Evolutionary conservation across 30 jellyfish, hydroid and myxozoan genomes (phyloP).

Genomic region (Aurelia sp.): DNA sequence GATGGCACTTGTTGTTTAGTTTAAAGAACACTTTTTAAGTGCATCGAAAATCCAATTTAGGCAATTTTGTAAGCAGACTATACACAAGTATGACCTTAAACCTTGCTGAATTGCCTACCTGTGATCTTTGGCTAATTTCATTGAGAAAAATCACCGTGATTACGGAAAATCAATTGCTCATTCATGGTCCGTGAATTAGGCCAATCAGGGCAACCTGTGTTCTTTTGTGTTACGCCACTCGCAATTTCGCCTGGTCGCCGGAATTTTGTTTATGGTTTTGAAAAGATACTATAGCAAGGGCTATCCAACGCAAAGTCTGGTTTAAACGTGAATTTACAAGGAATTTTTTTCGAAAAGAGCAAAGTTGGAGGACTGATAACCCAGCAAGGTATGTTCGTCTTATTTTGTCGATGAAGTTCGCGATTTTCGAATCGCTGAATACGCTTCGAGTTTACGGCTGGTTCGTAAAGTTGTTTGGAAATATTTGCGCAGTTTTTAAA

Average conservation of each 20-base stretch:
- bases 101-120: slow-evolving; percentile 44
- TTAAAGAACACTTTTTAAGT: background rate
- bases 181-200: slow-evolving; percentile 45
- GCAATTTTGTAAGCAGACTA: slow-evolving; percentile 22
- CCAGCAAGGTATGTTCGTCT: too few relatives aligned
- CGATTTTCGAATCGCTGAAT: too few relatives aligned
- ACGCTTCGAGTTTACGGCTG: too few relatives aligned
- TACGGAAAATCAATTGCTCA: slow-evolving; percentile 8
- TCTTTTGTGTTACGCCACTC: slow-evolving; percentile 54
- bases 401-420: too few relatives aligned
- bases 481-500: too few relatives aligned
- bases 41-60: slow-evolving; percentile 6
- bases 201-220: slow-evolving; percentile 38
- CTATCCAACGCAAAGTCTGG: background rate
- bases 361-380: too few relatives aligned
- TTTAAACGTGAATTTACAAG: background rate
- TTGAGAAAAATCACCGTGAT: slow-evolving; percentile 24
- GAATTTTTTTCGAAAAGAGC: background rate
- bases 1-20: too few relatives aligned
- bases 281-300: slow-evolving; percentile 17
- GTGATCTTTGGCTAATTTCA: slow-evolving; percentile 48
- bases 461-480: too few relatives aligned
- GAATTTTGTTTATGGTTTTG: slow-evolving; percentile 32
- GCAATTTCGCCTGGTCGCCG: background rate
- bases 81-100: slow-evolving; percentile 57